Conservation (phyloP, 2,797 vertebrate genomes). For the Hippopotamyrus pictus region DNA sequence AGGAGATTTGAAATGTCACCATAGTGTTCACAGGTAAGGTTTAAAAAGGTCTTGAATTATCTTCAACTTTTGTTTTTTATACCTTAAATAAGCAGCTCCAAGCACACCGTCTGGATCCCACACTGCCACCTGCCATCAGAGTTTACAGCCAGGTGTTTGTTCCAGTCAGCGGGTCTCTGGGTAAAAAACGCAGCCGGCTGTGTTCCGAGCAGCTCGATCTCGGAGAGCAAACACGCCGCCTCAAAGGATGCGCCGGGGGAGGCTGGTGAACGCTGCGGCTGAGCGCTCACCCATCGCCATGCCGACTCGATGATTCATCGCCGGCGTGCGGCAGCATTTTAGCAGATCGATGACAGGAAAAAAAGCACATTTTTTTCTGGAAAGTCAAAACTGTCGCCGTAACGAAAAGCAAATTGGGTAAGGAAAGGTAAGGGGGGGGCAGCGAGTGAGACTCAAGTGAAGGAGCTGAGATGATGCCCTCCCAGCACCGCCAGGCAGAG, state of each 20-base stretch:
- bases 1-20: background rate
- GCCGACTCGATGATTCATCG: conserved; percentile 30
- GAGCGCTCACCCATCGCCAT: conserved; percentile 23
- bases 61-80: background rate
- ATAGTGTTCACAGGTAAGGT: background rate
- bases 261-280: conserved; percentile 20
- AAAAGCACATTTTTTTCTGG: background rate
- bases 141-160: background rate
- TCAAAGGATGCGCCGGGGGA: conserved; percentile 19
- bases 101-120: background rate
- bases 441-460: conserved; percentile 5
- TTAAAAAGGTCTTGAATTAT: background rate
- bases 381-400: conserved; percentile 13
- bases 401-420: conserved; percentile 18
- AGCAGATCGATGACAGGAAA: conserved; percentile 20
- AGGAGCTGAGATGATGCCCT: background rate
- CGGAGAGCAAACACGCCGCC: conserved; percentile 21
- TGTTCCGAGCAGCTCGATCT: conserved; percentile 27
- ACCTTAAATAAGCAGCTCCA: background rate
- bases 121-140: background rate
- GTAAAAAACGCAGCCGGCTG: conserved; percentile 16
- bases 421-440: background rate
- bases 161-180: conserved; percentile 1
- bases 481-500: background rate
- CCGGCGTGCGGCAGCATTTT: conserved; percentile 13